Evolutionary conservation across 2,113 vertebrate species (phyloP).

Genomic region (Podilymbus podiceps): DNA sequence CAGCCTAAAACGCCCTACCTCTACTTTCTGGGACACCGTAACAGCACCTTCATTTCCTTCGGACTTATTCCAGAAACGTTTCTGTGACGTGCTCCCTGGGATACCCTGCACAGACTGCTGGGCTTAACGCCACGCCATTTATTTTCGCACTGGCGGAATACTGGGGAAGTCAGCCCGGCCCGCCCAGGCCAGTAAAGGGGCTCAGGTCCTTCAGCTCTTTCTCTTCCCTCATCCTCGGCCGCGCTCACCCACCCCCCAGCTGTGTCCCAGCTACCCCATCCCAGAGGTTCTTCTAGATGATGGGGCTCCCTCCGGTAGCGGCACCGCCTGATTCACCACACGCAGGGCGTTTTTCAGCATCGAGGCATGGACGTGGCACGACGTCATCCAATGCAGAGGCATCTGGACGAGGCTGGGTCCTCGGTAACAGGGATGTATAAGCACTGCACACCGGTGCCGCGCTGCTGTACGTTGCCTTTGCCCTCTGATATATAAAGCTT

Average conservation of each 20-base stretch:
- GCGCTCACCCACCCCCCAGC: accelerated
- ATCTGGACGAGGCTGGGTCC: neutral
- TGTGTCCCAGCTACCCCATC: neutral
- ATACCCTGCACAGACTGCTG: neutral
- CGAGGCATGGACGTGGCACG: neutral
- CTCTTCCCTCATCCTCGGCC: neutral
- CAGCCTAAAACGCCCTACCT: neutral
- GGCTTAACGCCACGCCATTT: accelerated
- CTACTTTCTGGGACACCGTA: neutral
- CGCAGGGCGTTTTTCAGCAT: neutral
- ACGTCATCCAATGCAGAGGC: neutral
- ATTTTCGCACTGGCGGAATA: neutral
- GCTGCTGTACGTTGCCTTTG: neutral
- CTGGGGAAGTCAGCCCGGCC: neutral
- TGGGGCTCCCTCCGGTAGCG: neutral
- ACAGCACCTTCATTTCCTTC: neutral
- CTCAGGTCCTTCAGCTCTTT: neutral
- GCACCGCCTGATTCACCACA: neutral
- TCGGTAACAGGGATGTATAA: neutral
- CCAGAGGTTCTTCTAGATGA: neutral
- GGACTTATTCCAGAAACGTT: neutral
- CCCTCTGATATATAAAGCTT: neutral
- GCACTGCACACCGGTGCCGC: neutral
- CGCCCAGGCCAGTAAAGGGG: neutral
- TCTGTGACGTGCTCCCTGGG: neutral